Conservation (phyloP, 2,888 invertebrate genomes). For the Agrochola lychnidis region DNA sequence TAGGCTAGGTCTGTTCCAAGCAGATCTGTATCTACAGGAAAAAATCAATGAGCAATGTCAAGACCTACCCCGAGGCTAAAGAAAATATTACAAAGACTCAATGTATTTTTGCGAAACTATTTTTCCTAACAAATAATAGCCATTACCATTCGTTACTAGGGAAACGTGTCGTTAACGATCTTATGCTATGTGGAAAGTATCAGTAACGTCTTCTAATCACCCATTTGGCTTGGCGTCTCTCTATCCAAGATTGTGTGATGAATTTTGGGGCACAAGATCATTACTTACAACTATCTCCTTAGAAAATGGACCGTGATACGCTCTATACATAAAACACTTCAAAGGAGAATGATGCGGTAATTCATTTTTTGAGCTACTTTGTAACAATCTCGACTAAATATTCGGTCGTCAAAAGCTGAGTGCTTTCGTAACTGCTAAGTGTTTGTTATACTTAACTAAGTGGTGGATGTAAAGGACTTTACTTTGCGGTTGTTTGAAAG, state of each 20-base stretch:
- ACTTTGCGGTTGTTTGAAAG: slow-evolving; percentile 31
- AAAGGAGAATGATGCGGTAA: slow-evolving; percentile 30
- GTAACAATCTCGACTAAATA: slow-evolving; percentile 55
- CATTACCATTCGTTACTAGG: slow-evolving; percentile 11
- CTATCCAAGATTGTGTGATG: neutral
- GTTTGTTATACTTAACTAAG: slow-evolving; percentile 60
- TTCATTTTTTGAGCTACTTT: slow-evolving; percentile 49
- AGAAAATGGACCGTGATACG: neutral
- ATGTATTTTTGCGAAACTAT: slow-evolving; percentile 31
- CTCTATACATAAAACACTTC: slow-evolving; percentile 31
- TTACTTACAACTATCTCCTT: slow-evolving; percentile 27
- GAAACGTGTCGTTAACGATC: slow-evolving; percentile 19
- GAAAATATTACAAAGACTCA: slow-evolving; percentile 14
- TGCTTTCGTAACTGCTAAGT: slow-evolving; percentile 54
- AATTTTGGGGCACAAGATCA: neutral
- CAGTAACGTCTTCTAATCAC: slow-evolving; percentile 23
- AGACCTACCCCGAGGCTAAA: slow-evolving; percentile 21
- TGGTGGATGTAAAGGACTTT: slow-evolving; percentile 46
- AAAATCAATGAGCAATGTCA: slow-evolving; percentile 52
- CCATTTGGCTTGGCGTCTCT: slow-evolving; percentile 10
- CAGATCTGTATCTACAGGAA: slow-evolving; percentile 50
- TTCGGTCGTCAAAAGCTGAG: slow-evolving; percentile 55
- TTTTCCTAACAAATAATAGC: slow-evolving; percentile 34
- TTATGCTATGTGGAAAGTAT: slow-evolving; percentile 18
- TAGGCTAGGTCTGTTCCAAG: slow-evolving; percentile 47